Evolutionary conservation across 2,888 invertebrate genomes (phyloP), one percentile per base, ranked within the genome.

Genomic region (Mythimna impura): DNA sequence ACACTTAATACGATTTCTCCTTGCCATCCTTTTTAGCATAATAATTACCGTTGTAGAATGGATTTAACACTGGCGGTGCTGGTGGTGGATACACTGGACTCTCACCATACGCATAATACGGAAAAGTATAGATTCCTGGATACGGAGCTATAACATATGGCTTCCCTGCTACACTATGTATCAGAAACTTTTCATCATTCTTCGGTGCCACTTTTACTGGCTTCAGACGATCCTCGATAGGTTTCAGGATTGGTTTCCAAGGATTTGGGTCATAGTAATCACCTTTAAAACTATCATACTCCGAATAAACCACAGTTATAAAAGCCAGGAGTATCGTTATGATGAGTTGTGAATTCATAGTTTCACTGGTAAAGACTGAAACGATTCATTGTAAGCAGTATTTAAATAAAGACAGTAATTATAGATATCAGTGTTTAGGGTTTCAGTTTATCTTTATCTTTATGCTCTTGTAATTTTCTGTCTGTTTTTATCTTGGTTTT

Each of bases 111-210:
- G 76, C 80, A 62, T 89, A 90, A 71, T 90, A 91, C 0, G 93
- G 93, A 67, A 87, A 86, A 0, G 91, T 89, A 43, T 92, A 88
- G 3, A 92, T 52, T 55, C 91, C 92, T 17, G 88, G 81, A 64
- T 88, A 88, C 4, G 88, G 85, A 17, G 78, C 77, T 20, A 75
- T 74, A n/a, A 88, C 84, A 25, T 87, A 90, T 0, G 92, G 91
- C 12, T 84, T 88, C 3, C 83, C 82, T 57, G 71, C 61, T 22
- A 74, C 81, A 40, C 77, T 79, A 63, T 87, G 83, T 57, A 87
- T 76, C 22, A 88, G 82, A 47, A 89, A 86, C 76, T 93, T 93
- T 17, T 89, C 90, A 20, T 92, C 90, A 25, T 82, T 66, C 66
- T 91, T 92, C 5, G 88, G 78, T 1, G 89, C 90, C 6, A 65